These are phyloP conservation scores for Peromyscus polionotus DNA, from an alignment of 2,113 vertebrate species.

Conservation along the genomic window DNA sequence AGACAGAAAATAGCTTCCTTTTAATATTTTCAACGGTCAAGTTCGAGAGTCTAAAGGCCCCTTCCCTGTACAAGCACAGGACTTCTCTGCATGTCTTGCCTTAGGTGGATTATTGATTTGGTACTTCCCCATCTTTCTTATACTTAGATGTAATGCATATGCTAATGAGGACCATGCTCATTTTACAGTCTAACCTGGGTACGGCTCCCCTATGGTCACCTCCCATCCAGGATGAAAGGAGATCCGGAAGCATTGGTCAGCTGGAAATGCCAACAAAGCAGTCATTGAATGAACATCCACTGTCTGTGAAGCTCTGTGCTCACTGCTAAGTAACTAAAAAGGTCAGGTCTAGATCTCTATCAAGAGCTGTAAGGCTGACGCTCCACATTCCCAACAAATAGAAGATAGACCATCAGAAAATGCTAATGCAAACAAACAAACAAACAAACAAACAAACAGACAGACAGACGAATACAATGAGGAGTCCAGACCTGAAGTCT, in stretches of 20 bases:
- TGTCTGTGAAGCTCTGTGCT: neutral
- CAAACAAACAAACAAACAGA: neutral
- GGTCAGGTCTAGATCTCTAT: neutral
- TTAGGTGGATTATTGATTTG: neutral
- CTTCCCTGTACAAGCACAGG: neutral
- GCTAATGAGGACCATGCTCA: neutral
- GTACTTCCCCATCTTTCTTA: neutral
- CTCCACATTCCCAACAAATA: neutral
- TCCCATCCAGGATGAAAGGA: neutral
- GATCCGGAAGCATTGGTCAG: neutral
- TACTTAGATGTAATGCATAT: neutral
- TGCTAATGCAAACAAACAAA: neutral
- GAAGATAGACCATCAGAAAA: neutral
- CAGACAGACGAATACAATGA: neutral
- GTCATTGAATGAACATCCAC: neutral
- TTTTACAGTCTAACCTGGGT: neutral
- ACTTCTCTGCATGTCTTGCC: neutral
- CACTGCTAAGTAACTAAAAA: neutral
- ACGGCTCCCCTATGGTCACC: neutral
- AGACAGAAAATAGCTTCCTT: conserved; percentile 1
- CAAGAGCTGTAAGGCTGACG: neutral
- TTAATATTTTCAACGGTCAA: conserved; percentile 26
- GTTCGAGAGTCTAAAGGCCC: neutral
- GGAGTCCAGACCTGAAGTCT: neutral
- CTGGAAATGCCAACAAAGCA: conserved; percentile 23